Base-by-base conservation (phyloP, 2,113 vertebrate genomes). In the Stegastes partitus region DNA sequence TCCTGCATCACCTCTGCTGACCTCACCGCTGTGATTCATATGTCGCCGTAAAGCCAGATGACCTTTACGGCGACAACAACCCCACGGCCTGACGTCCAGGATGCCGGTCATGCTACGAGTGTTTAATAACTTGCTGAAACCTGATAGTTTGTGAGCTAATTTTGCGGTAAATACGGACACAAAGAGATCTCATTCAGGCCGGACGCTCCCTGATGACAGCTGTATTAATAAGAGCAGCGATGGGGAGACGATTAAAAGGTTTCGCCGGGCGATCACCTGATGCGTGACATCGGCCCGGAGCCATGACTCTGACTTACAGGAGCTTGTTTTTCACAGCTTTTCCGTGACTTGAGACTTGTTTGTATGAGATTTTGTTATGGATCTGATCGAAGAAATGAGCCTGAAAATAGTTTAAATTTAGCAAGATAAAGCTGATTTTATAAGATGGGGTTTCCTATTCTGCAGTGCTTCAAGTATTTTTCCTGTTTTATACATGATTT, bases 81-180 rank as follows among this genome's bases (percentile, higher is more conserved):
- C 19, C 39, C 25, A 28, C 57, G 61, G 11, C 31, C 26, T 11
- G 37, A 72, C 12, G 0, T 61, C 23, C 28, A 21, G 16, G 39
- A 6, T n/a, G 31, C n/a, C 9, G 8, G 26, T 31, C 51, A 22
- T 23, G 45, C 71, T 79, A 66, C 47, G 31, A 64, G 55, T 81
- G 45, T 87, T 91, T 88, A 77, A 92, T 84, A 86, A 87, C 61
- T 73, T 19, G 28, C 83, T 53, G 89, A 57, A 91, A 92, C 87
- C 66, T 39, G 84, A 93, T 68, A 90, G 79, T 65, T 66, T 74
- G 45, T 61, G 66, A 75, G 59, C 53, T 75, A 22, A 61, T 74
- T 81, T 74, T 45, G 28, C 21, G 59, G 70, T 85, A 74, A 88
- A 86, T 81, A 77, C 74, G 74, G 49, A 64, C 54, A 90, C 87